These are phyloP conservation scores for Caradrina kadenii DNA, from an alignment of 2,888 invertebrate species.

Conservation along the genomic window DNA sequence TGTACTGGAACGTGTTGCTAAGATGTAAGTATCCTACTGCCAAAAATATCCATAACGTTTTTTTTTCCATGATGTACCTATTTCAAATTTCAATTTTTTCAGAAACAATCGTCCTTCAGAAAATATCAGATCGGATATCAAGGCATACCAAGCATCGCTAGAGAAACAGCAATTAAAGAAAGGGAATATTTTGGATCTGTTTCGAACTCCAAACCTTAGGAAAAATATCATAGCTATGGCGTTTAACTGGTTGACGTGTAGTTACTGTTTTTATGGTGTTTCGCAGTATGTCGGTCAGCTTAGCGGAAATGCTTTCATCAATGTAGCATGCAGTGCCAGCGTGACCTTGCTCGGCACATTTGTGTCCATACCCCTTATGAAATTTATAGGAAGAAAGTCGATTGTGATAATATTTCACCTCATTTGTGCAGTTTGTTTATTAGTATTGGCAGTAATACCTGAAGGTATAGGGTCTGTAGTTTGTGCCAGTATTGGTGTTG, in stretches of 20 bases:
- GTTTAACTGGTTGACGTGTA: conserved; percentile 95
- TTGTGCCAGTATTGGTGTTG: conserved; percentile 93
- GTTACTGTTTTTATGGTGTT: conserved; percentile 94
- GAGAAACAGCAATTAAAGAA: conserved; percentile 80
- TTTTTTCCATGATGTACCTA: neutral
- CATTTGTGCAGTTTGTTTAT: conserved; percentile 91
- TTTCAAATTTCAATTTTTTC: conserved; percentile 60
- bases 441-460: conserved; percentile 91
- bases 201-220: conserved; percentile 93
- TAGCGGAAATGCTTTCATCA: conserved; percentile 95
- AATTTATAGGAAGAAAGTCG: conserved; percentile 92
- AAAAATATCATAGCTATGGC: conserved; percentile 93
- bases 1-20: conserved; percentile 92
- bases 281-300: conserved; percentile 95
- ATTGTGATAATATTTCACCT: conserved; percentile 92
- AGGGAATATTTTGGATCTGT: conserved; percentile 92
- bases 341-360: conserved; percentile 91
- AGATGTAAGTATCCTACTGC: conserved; percentile 74
- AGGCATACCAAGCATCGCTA: conserved; percentile 75
- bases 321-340: conserved; percentile 94
- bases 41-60: neutral
- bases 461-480: conserved; percentile 85
- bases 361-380: conserved; percentile 92
- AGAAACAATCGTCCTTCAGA: conserved; percentile 88
- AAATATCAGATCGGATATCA: conserved; percentile 82